phyloP scores from a whole-genome alignment of 2,888 invertebrate species.

The Biston stratarius region DNA sequence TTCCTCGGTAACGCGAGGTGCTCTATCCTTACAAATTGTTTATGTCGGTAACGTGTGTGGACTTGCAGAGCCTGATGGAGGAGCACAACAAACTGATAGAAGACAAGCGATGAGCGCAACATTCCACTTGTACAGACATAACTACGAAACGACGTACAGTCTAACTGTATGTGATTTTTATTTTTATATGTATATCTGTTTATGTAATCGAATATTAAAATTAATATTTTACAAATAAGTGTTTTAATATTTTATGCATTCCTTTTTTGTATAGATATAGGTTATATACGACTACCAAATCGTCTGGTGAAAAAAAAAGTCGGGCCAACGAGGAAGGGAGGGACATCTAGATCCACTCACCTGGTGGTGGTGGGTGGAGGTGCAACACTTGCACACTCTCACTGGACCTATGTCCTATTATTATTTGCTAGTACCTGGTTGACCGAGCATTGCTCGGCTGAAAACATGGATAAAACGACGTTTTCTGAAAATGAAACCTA shows the following conservation, averaged over 20 bases:
- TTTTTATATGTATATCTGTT: conserved; percentile 49
- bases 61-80: conserved; percentile 85
- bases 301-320: no score
- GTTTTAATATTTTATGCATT: not conserved
- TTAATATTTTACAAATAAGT: not conserved
- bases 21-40: not conserved
- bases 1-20: no score
- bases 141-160: conserved; percentile 31
- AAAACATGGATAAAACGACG: no score
- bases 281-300: no score
- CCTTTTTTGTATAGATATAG: not conserved
- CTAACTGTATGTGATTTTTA: conserved; percentile 40
- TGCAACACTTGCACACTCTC: no score
- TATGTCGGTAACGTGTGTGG: conserved; percentile 13
- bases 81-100: conserved; percentile 86
- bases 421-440: no score
- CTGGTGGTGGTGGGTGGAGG: no score
- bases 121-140: conserved; percentile 33
- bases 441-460: no score
- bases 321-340: no score
- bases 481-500: no score
- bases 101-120: conserved; percentile 57
- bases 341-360: no score
- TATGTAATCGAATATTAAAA: conserved; percentile 39
- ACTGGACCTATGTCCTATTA: no score